Conservation (phyloP, 2,888 invertebrate genomes). For the Drosophila ustulata region DNA sequence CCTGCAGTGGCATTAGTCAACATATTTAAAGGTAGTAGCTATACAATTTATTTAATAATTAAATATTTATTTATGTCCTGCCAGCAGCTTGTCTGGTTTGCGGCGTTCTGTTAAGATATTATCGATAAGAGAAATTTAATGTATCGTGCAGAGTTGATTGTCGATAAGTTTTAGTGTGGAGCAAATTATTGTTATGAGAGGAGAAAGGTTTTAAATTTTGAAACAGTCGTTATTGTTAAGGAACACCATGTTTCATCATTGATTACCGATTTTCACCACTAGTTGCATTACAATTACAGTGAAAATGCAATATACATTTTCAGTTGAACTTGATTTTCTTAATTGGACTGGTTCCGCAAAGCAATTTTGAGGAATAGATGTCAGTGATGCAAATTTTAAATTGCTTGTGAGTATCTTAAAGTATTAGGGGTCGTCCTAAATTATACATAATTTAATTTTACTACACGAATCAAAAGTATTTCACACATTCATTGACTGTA, state of each 20-base stretch:
- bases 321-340: conserved; percentile 4
- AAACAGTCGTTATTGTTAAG: background rate
- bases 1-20: conserved; percentile 57
- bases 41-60: background rate
- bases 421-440: conserved; percentile 8
- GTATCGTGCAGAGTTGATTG: background rate
- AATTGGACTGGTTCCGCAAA: conserved; percentile 5
- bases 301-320: background rate
- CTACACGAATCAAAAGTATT: conserved; percentile 9
- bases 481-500: conserved; percentile 10
- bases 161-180: conserved; percentile 4
- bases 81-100: background rate
- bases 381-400: background rate
- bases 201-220: background rate
- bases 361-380: background rate
- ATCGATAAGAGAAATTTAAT: background rate
- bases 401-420: background rate
- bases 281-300: too few species aligned
- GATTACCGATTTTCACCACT: background rate
- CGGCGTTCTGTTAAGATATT: conserved; percentile 18
- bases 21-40: conserved; percentile 29
- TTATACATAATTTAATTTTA: background rate
- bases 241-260: background rate
- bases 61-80: background rate
- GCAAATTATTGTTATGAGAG: background rate